Percentiles rank a stretch among this genome's conserved stretches.
phyloP scores from a whole-genome alignment of 1,140 invertebrate species.

The Bathynomus jamesi region DNA sequence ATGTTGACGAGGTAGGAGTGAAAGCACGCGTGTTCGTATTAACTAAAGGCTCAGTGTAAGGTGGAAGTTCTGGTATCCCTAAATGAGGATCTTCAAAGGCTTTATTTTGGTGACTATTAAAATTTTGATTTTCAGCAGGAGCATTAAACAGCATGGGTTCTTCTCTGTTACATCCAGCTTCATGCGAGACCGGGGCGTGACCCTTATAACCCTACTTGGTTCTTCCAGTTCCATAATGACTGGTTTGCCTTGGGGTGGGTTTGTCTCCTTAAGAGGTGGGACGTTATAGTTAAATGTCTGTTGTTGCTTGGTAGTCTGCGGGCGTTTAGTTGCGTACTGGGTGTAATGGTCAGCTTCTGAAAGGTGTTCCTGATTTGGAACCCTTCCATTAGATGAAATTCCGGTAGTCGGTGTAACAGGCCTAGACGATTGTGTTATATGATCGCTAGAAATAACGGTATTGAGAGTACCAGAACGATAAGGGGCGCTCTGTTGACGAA shows the following conservation, averaged over 20 bases:
- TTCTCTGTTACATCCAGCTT: neutral
- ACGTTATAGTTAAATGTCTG: conserved; percentile 23
- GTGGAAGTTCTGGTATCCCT: neutral
- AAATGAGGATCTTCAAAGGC: neutral
- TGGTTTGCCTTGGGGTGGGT: neutral
- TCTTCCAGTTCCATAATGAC: neutral
- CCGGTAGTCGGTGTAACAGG: conserved; percentile 12
- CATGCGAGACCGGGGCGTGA: neutral
- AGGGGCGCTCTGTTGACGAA: conserved; percentile 16
- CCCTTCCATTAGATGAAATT: neutral
- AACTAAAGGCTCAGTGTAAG: neutral
- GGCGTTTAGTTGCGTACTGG: conserved; percentile 14
- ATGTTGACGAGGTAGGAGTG: neutral
- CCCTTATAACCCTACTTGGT: neutral
- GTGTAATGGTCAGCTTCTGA: neutral
- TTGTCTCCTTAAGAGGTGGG: conserved; percentile 18
- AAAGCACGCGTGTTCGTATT: neutral
- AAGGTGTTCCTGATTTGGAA: neutral
- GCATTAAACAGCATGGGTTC: neutral
- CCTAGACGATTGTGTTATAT: conserved; percentile 7
- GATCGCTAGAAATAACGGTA: conserved; percentile 7
- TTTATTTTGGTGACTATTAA: neutral
- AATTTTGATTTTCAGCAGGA: neutral
- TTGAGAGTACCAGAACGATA: conserved; percentile 19
- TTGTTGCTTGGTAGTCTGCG: conserved; percentile 23